Conservation (phyloP, 2,113 vertebrate genomes). For the Abramis brama region DNA sequence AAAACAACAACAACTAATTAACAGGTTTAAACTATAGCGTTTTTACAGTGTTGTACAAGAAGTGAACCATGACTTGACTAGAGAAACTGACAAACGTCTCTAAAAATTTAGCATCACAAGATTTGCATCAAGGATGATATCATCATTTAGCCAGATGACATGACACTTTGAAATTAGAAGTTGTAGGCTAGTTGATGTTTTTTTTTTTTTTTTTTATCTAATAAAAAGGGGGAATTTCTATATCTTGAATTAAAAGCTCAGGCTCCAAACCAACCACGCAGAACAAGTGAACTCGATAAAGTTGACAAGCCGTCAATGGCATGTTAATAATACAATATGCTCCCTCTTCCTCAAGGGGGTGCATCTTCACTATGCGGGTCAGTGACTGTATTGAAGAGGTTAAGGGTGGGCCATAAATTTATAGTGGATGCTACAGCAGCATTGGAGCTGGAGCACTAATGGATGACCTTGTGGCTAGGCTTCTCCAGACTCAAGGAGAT, state of each 20-base stretch:
- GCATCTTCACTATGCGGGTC: slow-evolving; percentile 82
- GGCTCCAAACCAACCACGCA: slow-evolving; percentile 15
- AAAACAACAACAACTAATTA: too few species aligned
- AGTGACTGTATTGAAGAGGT: slow-evolving; percentile 90
- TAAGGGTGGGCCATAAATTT: slow-evolving; percentile 96
- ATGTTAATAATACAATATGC: slow-evolving; percentile 81
- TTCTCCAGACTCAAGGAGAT: slow-evolving; percentile 92
- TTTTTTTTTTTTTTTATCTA: not conserved
- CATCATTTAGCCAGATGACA: not conserved
- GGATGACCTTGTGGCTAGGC: slow-evolving; percentile 97
- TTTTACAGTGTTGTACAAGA: too few species aligned
- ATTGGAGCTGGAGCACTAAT: slow-evolving; percentile 94
- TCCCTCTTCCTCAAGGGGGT: slow-evolving; percentile 78
- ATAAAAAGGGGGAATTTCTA: not conserved
- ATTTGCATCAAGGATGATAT: not conserved
- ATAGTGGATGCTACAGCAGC: slow-evolving; percentile 83
- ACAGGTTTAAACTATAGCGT: too few species aligned
- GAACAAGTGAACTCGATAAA: slow-evolving; percentile 55
- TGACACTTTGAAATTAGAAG: not conserved
- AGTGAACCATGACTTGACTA: not conserved
- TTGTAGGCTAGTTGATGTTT: not conserved
- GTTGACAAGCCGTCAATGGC: slow-evolving; percentile 76
- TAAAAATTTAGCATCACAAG: not conserved
- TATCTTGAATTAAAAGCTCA: slow-evolving; percentile 25
- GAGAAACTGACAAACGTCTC: not conserved